Percentiles rank a stretch among this genome's conserved stretches.
These are phyloP conservation scores for Ligdia adustata DNA, from an alignment of 2,888 invertebrate genomes.

Conservation along the genomic window DNA sequence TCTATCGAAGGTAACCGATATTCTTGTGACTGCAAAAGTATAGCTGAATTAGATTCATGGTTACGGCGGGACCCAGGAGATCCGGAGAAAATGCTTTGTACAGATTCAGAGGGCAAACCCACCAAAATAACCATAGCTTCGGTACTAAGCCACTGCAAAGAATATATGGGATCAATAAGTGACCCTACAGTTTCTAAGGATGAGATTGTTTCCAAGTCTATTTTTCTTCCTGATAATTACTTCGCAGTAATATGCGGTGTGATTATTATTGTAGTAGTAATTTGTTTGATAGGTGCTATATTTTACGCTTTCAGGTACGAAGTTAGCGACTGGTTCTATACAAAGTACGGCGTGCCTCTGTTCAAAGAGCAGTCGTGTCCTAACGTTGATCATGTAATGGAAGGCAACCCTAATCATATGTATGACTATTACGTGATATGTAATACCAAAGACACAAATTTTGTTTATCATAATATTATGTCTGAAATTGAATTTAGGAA, in stretches of 20 bases:
- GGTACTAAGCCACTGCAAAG: conserved; percentile 85
- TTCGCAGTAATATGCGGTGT: conserved; percentile 90
- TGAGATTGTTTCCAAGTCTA: conserved; percentile 83
- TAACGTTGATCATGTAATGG: conserved; percentile 84
- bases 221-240: conserved; percentile 87
- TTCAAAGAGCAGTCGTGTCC: conserved; percentile 89
- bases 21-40: conserved; percentile 92
- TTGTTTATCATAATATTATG: conserved; percentile 86
- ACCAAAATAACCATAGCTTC: conserved; percentile 81
- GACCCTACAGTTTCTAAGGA: conserved; percentile 76
- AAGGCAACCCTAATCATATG: conserved; percentile 88
- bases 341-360: conserved; percentile 90
- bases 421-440: conserved; percentile 96
- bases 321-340: conserved; percentile 91
- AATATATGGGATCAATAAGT: conserved; percentile 81
- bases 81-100: conserved; percentile 88
- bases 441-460: conserved; percentile 91
- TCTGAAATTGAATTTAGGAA: conserved; percentile 88
- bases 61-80: conserved; percentile 86
- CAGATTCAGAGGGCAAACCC: conserved; percentile 81
- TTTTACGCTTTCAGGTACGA: conserved; percentile 91
- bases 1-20: conserved; percentile 91
- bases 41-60: conserved; percentile 88
- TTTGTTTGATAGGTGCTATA: conserved; percentile 88
- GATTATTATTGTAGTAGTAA: conserved; percentile 87